Conservation (phyloP, 2,797 vertebrate genomes). For the Lutjanus campechanus region DNA sequence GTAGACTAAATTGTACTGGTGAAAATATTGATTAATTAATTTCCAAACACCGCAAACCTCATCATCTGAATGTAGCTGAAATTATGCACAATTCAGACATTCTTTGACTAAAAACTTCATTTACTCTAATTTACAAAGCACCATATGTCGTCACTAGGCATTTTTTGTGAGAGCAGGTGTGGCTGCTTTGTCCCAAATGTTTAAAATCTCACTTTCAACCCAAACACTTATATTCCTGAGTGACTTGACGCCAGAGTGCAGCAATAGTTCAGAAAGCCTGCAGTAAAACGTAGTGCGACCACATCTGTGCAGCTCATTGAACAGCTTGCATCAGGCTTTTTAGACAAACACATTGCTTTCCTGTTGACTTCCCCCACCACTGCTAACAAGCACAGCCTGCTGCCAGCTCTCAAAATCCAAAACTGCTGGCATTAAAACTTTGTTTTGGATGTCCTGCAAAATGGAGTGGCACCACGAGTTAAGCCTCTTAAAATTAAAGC, state of each 20-base stretch:
- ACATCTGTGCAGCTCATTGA: conserved; percentile 27
- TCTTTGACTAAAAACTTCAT: not conserved
- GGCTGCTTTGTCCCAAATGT: not conserved
- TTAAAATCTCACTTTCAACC: conserved; percentile 6
- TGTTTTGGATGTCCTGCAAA: conserved; percentile 17
- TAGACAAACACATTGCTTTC: conserved; percentile 12
- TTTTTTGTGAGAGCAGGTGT: not conserved
- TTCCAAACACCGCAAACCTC: not conserved
- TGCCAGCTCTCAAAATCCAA: conserved; percentile 10
- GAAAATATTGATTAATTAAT: not conserved
- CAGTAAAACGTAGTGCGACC: not conserved
- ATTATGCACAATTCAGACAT: not conserved
- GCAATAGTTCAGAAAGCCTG: conserved; percentile 11
- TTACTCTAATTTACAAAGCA: not conserved
- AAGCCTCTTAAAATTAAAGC: conserved; percentile 25
- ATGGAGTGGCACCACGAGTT: conserved; percentile 4
- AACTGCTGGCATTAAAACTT: conserved; percentile 12
- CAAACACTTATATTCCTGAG: not conserved
- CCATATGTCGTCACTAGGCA: not conserved
- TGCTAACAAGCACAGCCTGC: conserved; percentile 24
- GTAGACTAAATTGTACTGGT: too few relatives aligned
- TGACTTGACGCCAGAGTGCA: conserved; percentile 10
- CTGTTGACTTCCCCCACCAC: conserved; percentile 11
- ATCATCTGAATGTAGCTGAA: not conserved
- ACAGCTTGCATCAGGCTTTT: conserved; percentile 27